phyloP scores from a whole-genome alignment of 92 coral and sea anemone genomes.

The Porites rus region DNA sequence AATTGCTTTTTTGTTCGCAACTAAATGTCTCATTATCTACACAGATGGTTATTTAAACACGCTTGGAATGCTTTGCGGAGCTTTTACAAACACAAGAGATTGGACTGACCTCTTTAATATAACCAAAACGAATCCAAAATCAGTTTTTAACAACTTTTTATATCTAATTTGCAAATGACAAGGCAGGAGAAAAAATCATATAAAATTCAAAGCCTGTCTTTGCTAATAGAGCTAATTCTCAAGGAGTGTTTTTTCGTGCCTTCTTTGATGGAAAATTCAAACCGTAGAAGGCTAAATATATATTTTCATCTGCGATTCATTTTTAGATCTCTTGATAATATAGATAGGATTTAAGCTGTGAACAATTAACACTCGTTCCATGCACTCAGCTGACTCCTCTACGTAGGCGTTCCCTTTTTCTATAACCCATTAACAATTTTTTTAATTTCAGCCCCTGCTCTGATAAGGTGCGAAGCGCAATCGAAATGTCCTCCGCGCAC shows the following conservation, averaged over 20 bases:
- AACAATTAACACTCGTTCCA: constrained; percentile 30
- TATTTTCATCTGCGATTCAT: background rate
- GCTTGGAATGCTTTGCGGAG: constrained; percentile 34
- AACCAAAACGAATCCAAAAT: background rate
- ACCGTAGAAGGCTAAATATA: background rate
- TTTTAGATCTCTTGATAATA: constrained; percentile 13
- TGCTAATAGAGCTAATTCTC: background rate
- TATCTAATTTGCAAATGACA: background rate
- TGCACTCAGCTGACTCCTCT: background rate
- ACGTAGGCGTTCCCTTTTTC: background rate
- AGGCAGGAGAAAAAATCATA: background rate
- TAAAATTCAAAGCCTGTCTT: background rate
- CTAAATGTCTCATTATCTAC: constrained; percentile 2
- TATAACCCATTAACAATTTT: constrained; percentile 88
- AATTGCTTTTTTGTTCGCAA: constrained; percentile 3
- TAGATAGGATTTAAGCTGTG: constrained; percentile 36
- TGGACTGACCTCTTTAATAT: background rate
- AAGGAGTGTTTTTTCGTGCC: background rate
- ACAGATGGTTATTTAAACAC: constrained; percentile 30
- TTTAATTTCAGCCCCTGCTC: constrained; percentile 92
- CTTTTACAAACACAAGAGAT: constrained; percentile 25
- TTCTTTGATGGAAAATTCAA: background rate
- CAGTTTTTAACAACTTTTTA: background rate
- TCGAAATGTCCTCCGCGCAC: constrained; percentile 97
- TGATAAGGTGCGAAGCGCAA: constrained; percentile 91